Base-by-base conservation (phyloP, 2,888 invertebrate genomes). In the Smittia sp. region DNA sequence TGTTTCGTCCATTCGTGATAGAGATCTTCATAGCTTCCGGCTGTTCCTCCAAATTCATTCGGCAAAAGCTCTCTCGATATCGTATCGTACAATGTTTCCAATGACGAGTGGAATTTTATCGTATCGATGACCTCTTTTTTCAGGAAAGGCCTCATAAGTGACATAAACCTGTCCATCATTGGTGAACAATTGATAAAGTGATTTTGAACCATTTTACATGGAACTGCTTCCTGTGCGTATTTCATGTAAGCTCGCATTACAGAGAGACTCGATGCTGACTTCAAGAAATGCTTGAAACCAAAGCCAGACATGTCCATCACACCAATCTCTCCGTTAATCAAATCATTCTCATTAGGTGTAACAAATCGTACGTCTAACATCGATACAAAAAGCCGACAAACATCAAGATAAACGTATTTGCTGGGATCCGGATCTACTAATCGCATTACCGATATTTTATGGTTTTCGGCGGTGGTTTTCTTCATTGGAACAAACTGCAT, bases 381-480 rank as follows among this genome's bases (percentile, higher is more conserved):
- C 13, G 27, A 24, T 1, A 63, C 25, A 63, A 63, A 13, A 9
- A n/a, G n/a, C 20, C 63, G 63, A 63, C 25, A 24, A 4, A 63
- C n/a, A 27, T 63, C 63, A 15, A 63, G 18, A 27, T 63, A 63
- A 27, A 27, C 15, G 22, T 27, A 63, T 27, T 41, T 72, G 1
- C 9, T 9, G 20, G 88, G 81, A 78, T 90, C 87, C 0, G 84
- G 84, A 77, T 87, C 88, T 73, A 84, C 85, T 32, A 90, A 80
- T 1, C 89, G 85, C 79, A 89, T 90, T 67, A 90, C 82, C 75
- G 90, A 86, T 11, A 90, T 80, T 79, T 87, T 88, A 79, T 88
- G 87, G 78, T 89, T 89, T 76, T 89, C 86, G 75, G 86, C 85
- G 1, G 90, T 89, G 76, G 86, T 83, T 75, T 86, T 86, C 0